phyloP scores from a whole-genome alignment of 2,113 vertebrate genomes.

The Ptilonorhynchus violaceus region DNA sequence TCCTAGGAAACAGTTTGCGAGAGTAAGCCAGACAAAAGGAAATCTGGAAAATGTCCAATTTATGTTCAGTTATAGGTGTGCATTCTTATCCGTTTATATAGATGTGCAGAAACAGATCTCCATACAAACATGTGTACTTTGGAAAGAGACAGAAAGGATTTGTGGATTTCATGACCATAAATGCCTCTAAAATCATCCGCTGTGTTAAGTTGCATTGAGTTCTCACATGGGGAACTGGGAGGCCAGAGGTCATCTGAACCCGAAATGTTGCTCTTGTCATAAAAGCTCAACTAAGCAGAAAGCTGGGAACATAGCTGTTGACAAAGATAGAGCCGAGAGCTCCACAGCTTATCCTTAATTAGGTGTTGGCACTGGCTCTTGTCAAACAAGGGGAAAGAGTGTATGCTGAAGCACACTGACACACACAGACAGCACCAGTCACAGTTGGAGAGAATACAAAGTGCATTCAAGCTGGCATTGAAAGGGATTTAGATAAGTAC shows the following conservation, averaged over 20 bases:
- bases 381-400: slow-evolving; percentile 71
- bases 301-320: slow-evolving; percentile 70
- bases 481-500: slow-evolving; percentile 83
- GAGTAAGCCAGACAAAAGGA: background rate
- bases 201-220: background rate
- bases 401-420: slow-evolving; percentile 54
- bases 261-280: slow-evolving; percentile 68
- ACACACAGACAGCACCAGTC: slow-evolving; percentile 69
- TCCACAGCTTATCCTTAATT: slow-evolving; percentile 77
- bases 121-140: background rate
- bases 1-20: slow-evolving; percentile 19
- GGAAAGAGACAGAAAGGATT: background rate
- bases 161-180: background rate
- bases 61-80: background rate
- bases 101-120: background rate
- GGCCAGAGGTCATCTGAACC: slow-evolving; percentile 52
- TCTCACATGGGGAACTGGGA: background rate
- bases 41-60: background rate
- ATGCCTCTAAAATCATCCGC: background rate
- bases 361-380: slow-evolving; percentile 77
- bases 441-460: slow-evolving; percentile 72
- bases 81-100: background rate
- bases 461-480: slow-evolving; percentile 76
- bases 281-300: slow-evolving; percentile 78
- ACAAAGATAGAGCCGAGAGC: slow-evolving; percentile 72